phyloP scores from a whole-genome alignment of 2,797 vertebrate species.

The Chelonia mydas region DNA sequence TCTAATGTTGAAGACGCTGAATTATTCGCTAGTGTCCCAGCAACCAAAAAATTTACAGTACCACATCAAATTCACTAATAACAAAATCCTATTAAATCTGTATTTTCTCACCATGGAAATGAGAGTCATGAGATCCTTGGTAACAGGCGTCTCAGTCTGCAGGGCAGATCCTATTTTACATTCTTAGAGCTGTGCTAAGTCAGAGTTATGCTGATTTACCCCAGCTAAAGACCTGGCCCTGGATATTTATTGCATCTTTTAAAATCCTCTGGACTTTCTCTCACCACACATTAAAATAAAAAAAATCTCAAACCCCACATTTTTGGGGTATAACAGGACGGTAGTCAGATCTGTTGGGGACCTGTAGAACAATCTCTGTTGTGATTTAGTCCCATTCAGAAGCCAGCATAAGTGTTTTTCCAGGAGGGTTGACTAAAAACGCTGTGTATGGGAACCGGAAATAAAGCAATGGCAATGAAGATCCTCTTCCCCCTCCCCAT shows the following conservation, averaged over 20 bases:
- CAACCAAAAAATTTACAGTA: constrained; percentile 61
- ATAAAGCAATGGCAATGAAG: constrained; percentile 12
- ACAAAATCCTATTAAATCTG: constrained; percentile 77
- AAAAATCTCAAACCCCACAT: not conserved
- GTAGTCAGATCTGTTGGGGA: constrained; percentile 22
- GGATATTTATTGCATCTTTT: constrained; percentile 52
- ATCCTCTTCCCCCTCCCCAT: not conserved
- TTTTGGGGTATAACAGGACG: constrained; percentile 52
- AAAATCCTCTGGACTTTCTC: constrained; percentile 60
- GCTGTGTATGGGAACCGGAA: not conserved
- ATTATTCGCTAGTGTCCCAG: constrained; percentile 55
- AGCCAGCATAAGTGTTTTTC: not conserved
- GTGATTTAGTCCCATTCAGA: not conserved
- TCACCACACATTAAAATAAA: constrained; percentile 24
- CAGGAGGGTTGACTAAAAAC: constrained; percentile 21
- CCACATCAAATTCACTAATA: constrained; percentile 72
- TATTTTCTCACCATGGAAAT: constrained; percentile 75
- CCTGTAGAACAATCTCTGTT: not conserved
- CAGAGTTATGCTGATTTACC: not conserved
- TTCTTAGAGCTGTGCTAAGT: constrained; percentile 17
- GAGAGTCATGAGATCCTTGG: constrained; percentile 64
- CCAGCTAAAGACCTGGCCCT: constrained; percentile 34
- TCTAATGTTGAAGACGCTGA: constrained; percentile 53
- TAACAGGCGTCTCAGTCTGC: constrained; percentile 68
- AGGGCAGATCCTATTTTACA: constrained; percentile 60